These are phyloP conservation scores for Perognathus longimembris DNA, from an alignment of 2,113 vertebrate genomes.

Conservation along the genomic window DNA sequence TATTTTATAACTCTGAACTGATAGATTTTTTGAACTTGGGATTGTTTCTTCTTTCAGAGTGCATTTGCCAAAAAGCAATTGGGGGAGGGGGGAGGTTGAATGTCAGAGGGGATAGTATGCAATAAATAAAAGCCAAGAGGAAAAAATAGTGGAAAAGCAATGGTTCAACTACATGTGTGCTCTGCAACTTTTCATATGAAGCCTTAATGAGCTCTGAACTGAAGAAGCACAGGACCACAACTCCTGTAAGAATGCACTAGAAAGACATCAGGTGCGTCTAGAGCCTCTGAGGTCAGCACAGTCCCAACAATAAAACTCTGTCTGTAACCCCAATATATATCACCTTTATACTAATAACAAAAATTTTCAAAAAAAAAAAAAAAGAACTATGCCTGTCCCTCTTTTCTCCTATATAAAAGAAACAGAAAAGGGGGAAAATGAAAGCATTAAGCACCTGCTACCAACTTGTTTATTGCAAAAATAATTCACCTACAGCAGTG, in stretches of 20 bases:
- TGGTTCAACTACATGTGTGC: not conserved
- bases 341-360: too few species aligned
- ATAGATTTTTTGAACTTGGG: constrained; percentile 7
- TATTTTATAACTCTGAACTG: constrained; percentile 28
- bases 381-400: too few species aligned
- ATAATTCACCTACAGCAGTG: not conserved
- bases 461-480: not conserved
- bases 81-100: not conserved
- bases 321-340: not conserved
- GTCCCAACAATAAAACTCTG: not conserved
- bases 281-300: not conserved
- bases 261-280: not conserved
- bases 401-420: not conserved
- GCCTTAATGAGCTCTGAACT: not conserved
- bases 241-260: not conserved
- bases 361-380: too few species aligned
- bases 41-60: not conserved
- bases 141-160: not conserved
- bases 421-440: not conserved
- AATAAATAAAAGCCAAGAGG: constrained; percentile 42
- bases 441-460: not conserved
- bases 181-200: not conserved
- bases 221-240: not conserved
- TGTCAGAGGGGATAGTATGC: not conserved
- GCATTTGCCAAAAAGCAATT: constrained; percentile 43